Base-by-base conservation (phyloP, 2,888 invertebrate genomes). In the Blastobasis lacticolella region DNA sequence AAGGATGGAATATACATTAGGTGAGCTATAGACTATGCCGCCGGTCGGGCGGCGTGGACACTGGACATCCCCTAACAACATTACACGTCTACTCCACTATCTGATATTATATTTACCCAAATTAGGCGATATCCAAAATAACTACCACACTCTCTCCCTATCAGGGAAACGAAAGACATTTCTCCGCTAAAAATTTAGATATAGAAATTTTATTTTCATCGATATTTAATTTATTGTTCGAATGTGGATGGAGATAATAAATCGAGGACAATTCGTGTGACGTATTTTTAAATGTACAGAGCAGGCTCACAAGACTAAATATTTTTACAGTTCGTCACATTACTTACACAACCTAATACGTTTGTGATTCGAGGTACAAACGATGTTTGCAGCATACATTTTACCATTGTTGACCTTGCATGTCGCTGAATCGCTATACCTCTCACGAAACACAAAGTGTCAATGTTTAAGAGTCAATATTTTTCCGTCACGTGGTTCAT, bases 1-100 rank as follows among this genome's bases (percentile, higher is more conserved):
- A 73, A 87, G 86, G 87, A 87, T 86, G 86, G 86, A 88, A 87
- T 88, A 88, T 88, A 88, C 83, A 86, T 83, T 85, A 86, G 78
- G 79, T 84, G 85, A 85, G 73, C 79, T 85, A 81, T 72, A 53
- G 66, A 71, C 73, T 75, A 75, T 60, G 62, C 69, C 69, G 67
- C 73, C 65, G 67, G 69, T 66, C 65, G 66, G 63, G 66, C 68
- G 59, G 63, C 64, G 62, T 59, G 62, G 72, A 23, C 23, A 23
- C 23, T 76, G 79, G 78, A 78, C 77, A 65, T 67, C 68, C 64
- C 69, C 74, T 76, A 75, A 52, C 63, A 67, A 68, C 72, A 77
- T 23, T 67, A 77, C 69, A 69, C 75, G n/a, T 70, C 77, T 79
- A 79, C 69, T 66, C 63, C 71, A 69, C 76, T 76, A 75, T 69